A percentile compares a stretch with the other conserved stretches of the same genome.
These are phyloP conservation scores for Didymodactylos carnosus DNA, from an alignment of 2,888 invertebrate species.

Conservation along the genomic window DNA sequence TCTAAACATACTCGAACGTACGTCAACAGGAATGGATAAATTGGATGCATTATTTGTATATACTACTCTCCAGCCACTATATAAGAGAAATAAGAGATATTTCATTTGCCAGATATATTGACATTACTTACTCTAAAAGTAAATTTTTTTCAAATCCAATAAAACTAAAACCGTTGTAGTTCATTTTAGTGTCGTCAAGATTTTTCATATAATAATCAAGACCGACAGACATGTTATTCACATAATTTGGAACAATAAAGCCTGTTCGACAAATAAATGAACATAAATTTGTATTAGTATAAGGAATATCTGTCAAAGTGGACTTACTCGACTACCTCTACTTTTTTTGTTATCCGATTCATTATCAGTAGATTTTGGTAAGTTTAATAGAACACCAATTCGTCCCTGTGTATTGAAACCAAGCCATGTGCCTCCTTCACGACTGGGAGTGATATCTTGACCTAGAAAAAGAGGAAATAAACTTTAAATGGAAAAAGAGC, in stretches of 20 bases:
- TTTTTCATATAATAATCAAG: background rate
- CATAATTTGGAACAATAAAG: background rate
- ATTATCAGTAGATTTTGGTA: too few species aligned
- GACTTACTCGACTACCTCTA: too few species aligned
- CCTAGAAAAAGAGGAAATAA: background rate
- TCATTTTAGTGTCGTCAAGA: background rate
- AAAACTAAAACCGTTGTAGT: background rate
- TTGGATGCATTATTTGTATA: background rate
- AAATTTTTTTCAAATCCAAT: background rate
- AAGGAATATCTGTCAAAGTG: too few species aligned
- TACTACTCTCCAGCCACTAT: background rate
- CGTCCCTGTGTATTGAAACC: background rate
- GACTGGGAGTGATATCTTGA: conserved; percentile 5
- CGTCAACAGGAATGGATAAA: background rate
- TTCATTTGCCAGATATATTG: too few species aligned
- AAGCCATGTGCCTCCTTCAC: conserved; percentile 14
- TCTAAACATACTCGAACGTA: background rate
- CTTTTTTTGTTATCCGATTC: too few species aligned
- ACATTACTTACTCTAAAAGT: background rate
- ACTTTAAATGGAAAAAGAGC: background rate
- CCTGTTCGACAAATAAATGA: too few species aligned
- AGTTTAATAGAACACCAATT: conserved; percentile 6
- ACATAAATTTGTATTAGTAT: too few species aligned
- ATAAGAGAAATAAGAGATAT: background rate
- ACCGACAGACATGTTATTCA: background rate